Evolutionary conservation across 2,797 vertebrate species (phyloP).

Genomic region (Phataginus tricuspis): DNA sequence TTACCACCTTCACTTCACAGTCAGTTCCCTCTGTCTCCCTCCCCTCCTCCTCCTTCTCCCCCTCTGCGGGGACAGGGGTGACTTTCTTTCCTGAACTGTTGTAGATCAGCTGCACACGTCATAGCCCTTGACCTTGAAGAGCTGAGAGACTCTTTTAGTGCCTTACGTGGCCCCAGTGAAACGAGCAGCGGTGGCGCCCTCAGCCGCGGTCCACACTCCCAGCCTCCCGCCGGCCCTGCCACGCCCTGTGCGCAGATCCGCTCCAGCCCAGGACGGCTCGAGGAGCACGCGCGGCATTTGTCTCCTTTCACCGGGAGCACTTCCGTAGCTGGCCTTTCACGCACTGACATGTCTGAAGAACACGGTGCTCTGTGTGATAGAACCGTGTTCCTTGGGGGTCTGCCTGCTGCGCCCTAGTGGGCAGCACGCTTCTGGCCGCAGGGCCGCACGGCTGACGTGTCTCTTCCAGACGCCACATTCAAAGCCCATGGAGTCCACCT

Average conservation of each 20-base stretch:
- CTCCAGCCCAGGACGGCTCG: neutral
- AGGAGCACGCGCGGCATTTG: fast-evolving
- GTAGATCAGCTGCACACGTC: fast-evolving
- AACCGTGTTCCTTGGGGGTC: neutral
- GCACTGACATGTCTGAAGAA: neutral
- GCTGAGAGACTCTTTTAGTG: no score
- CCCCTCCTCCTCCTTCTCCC: fast-evolving
- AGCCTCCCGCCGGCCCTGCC: fast-evolving
- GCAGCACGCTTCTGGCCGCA: neutral
- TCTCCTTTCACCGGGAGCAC: neutral
- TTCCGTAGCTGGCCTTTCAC: neutral
- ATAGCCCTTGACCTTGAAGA: fast-evolving
- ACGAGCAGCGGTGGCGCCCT: fast-evolving
- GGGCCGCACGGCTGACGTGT: fast-evolving
- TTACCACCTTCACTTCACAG: fast-evolving
- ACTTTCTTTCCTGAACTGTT: neutral
- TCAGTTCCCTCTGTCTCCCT: neutral
- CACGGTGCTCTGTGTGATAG: neutral
- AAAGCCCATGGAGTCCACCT: fast-evolving
- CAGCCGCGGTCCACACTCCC: fast-evolving
- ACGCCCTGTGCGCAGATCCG: fast-evolving
- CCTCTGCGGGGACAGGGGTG: no score
- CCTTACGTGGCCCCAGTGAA: no score
- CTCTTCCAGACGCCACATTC: neutral
- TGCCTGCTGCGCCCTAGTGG: fast-evolving